These are phyloP conservation scores for Paracyclopina nana DNA, from an alignment of 1,140 invertebrate species.

Conservation along the genomic window DNA sequence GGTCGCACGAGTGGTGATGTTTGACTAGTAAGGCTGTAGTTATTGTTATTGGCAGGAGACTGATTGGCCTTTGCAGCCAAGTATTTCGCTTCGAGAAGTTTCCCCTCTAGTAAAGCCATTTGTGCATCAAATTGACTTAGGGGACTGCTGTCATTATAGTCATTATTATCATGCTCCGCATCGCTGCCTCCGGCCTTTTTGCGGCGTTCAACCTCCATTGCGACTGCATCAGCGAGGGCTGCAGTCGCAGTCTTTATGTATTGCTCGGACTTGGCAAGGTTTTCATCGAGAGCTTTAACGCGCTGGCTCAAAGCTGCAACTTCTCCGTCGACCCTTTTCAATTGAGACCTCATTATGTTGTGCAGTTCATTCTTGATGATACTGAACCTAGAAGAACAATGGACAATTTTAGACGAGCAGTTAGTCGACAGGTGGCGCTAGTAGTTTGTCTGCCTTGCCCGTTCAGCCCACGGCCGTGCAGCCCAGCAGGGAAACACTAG, in stretches of 20 bases:
- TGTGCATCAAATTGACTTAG: constrained; percentile 13
- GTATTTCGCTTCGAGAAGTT: constrained; percentile 5
- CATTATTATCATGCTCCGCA: constrained; percentile 1
- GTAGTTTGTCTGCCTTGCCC: no score
- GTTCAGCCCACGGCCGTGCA: no score
- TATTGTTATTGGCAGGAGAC: background rate
- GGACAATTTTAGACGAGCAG: no score
- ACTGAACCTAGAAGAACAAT: no score
- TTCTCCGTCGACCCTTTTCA: constrained; percentile 52
- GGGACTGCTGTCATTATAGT: no score
- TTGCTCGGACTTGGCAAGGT: constrained; percentile 14
- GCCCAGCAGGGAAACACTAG: no score
- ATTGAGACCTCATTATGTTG: constrained; percentile 83
- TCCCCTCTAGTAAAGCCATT: constrained; percentile 6
- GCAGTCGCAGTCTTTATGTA: constrained; percentile 6
- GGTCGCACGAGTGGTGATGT: no score
- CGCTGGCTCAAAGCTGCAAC: constrained; percentile 8
- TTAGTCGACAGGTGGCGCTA: no score
- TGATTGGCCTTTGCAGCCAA: constrained; percentile 9
- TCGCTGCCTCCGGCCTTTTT: background rate
- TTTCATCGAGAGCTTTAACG: constrained; percentile 13
- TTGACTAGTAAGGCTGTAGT: no score
- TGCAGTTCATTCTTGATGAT: constrained; percentile 88
- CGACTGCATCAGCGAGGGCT: constrained; percentile 12
- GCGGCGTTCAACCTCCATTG: background rate